Percentiles rank a stretch among this genome's conserved stretches.
Conservation (phyloP, 2,888 invertebrate genomes). For the Aporophyla lueneburgensis region DNA sequence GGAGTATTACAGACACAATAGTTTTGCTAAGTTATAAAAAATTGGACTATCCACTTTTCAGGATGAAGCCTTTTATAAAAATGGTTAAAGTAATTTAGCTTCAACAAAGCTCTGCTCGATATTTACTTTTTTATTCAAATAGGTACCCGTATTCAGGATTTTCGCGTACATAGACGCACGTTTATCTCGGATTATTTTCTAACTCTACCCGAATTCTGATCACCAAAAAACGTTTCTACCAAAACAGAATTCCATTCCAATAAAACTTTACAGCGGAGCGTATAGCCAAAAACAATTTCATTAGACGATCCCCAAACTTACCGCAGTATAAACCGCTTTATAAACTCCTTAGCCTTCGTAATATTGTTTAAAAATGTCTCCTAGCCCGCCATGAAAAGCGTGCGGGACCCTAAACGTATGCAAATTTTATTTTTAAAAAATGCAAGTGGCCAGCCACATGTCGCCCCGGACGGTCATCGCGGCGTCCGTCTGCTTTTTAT, state of each 20-base stretch:
- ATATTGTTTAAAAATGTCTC: slow-evolving; percentile 73
- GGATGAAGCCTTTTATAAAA: slow-evolving; percentile 20
- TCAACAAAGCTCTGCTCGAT: slow-evolving; percentile 37
- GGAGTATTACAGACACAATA: background rate
- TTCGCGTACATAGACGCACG: slow-evolving; percentile 39
- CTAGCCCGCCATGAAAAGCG: slow-evolving; percentile 61
- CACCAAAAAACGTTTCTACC: slow-evolving; percentile 60
- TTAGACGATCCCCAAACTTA: slow-evolving; percentile 74
- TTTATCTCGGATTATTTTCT: slow-evolving; percentile 49
- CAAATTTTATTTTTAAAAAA: slow-evolving; percentile 89
- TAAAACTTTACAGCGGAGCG: slow-evolving; percentile 68
- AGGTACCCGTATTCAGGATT: slow-evolving; percentile 30
- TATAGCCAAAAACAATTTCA: slow-evolving; percentile 79
- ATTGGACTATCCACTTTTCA: background rate
- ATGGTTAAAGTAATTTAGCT: slow-evolving; percentile 24
- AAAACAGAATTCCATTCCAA: slow-evolving; percentile 64
- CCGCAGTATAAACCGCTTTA: slow-evolving; percentile 69
- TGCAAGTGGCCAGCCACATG: slow-evolving; percentile 87
- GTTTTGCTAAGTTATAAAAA: background rate
- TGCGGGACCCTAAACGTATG: slow-evolving; percentile 83
- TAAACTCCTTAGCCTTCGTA: slow-evolving; percentile 69
- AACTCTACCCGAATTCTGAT: slow-evolving; percentile 55
- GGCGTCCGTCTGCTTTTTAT: slow-evolving; percentile 75
- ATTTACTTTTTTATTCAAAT: slow-evolving; percentile 57
- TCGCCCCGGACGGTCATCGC: slow-evolving; percentile 75